Base-by-base conservation (phyloP, 2,113 vertebrate genomes). In the Scalopus aquaticus region DNA sequence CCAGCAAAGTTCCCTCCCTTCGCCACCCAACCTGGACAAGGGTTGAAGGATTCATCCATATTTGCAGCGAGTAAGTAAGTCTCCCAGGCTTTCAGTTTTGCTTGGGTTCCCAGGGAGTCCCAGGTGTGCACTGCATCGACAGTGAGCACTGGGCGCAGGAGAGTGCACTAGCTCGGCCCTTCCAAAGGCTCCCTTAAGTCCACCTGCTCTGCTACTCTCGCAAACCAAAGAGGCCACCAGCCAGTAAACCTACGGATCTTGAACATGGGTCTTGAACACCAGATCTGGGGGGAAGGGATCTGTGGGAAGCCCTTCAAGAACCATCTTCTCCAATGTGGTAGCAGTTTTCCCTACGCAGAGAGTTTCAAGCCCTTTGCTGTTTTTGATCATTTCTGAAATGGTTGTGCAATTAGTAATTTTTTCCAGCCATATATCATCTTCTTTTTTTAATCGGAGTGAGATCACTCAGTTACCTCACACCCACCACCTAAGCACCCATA, bases 361-460 rank as follows among this genome's bases (percentile, higher is more conserved):
- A 88, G 39, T 96, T 88, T 82, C 11, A 42, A 86, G 42, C 73
- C 88, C 30, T 91, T 92, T 88, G 46, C 19, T 62, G 6, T 16
- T 46, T 70, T 77, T 81, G 39, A 37, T 85, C 74, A 78, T 88
- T 77, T 84, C 58, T 77, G 17, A 80, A 93, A 90, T 56, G 5
- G 32, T 26, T 90, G 44, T 11, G 49, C 49, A 7, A 56, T 86
- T 56, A 90, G 44, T 32, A 74, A 74, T 60, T 94, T 64, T 80
- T 73, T 77, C 9, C 13, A 74, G 9, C 58, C 83, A 92, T 37
- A 70, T 69, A 44, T 28, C 8, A 20, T 87, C 56, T 49, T 72
- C 37, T 91, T 56, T 79, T 56, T 56, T 56, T 20, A 5, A 8
- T 56, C 6, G 54, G 19, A 56, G 49, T n/a, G n/a, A n/a, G 17